Base-by-base conservation (phyloP, 2,113 vertebrate species). In the Phocoena sinus region DNA sequence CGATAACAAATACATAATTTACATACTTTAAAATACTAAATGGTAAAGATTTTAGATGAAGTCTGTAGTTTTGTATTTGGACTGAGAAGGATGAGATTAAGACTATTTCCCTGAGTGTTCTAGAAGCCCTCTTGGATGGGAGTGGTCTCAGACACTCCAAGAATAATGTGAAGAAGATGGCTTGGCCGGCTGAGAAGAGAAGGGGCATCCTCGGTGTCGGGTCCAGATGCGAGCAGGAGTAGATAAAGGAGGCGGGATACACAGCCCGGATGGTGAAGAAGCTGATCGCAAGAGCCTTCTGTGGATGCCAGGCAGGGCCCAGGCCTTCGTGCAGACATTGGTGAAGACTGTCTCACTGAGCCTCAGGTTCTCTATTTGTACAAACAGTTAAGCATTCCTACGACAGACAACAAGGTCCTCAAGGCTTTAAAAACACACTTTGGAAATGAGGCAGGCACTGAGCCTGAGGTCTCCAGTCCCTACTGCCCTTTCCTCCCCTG, bases 351-450 rank as follows among this genome's bases (percentile, higher is more conserved):
- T 97, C 77, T 97, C 71, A 33, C 47, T 44, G 71, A 94, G 56
- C 96, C 84, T 96, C 74, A 94, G 73, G 50, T 73, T 98, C 98
- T 96, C 90, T 97, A 67, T 97, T 98, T 98, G 94, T 94, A 65
- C 68, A 20, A 68, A 44, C 56, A 96, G n/a, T 21, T 25, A 80
- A 56, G n/a, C 79, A 14, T 97, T 96, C 88, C 63, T 87, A 83
- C 91, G 91, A 95, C 81, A 95, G 86, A 50, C 91, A 58, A 1
- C 26, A 56, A 67, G 41, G 60, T 41, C 95, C 96, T 94, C 44
- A 87, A 67, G 65, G 44, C 60, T 96, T 95, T 95, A 62, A 95
- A 97, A 97, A 94, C 56, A 76, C 38, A 8, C 2, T 2, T 26
- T 71, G 73, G 80, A 91, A 90, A 44, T n/a, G 14, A 70, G n/a